phyloP scores from a whole-genome alignment of 2,797 vertebrate species.

The Protosalanx chinensis region DNA sequence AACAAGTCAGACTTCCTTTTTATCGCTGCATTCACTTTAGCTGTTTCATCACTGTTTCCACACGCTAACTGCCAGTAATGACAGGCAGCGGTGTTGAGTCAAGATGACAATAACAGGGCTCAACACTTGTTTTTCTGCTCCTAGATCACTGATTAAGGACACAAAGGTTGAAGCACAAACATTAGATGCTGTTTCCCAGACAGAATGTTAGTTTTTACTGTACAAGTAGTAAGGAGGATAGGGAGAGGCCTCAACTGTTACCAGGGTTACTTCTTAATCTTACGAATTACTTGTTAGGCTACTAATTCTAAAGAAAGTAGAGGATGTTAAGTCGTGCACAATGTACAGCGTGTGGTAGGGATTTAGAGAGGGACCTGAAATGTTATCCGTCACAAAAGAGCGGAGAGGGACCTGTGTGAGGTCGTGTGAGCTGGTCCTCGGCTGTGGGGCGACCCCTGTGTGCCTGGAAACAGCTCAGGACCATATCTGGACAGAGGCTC shows the following conservation, averaged over 20 bases:
- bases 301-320: not conserved
- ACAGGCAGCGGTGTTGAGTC: slow-evolving; percentile 44
- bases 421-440: slow-evolving; percentile 39
- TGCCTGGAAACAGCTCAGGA: slow-evolving; percentile 32
- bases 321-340: not conserved
- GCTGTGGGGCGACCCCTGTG: slow-evolving; percentile 28
- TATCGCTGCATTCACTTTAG: slow-evolving; percentile 10
- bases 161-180: slow-evolving; percentile 1
- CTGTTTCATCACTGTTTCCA: slow-evolving; percentile 1
- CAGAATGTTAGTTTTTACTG: not conserved
- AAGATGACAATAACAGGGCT: slow-evolving; percentile 41
- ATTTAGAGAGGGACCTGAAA: not conserved
- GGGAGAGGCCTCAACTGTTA: not conserved
- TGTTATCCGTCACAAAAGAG: not conserved
- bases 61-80: slow-evolving; percentile 28
- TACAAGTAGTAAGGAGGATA: not conserved
- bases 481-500: slow-evolving; percentile 44
- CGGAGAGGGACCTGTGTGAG: not conserved
- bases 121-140: slow-evolving; percentile 14
- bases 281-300: too few species aligned
- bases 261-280: not conserved
- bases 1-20: not conserved
- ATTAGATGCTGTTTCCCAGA: not conserved
- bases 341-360: not conserved
- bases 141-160: slow-evolving; percentile 12